Conservation (phyloP, 2,888 invertebrate genomes). For the Criorhina ranunculi region DNA sequence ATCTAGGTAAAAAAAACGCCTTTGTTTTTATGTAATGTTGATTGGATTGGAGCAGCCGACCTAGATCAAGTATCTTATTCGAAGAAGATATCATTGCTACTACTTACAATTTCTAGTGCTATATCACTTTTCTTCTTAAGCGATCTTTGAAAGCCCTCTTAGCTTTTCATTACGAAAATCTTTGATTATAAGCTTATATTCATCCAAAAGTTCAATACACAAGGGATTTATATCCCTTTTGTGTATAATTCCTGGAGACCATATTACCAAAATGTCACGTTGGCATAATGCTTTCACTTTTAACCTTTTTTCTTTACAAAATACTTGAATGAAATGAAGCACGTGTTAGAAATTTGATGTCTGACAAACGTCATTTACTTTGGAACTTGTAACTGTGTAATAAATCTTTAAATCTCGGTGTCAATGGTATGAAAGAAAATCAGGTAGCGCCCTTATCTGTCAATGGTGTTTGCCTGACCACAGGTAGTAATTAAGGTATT, state of each 20-base stretch:
- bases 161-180: too few relatives aligned
- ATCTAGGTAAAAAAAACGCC: too few relatives aligned
- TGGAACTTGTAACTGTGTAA: slow-evolving; percentile 21
- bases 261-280: not conserved
- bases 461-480: not conserved
- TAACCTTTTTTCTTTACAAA: not conserved
- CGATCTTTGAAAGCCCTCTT: too few relatives aligned
- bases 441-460: slow-evolving; percentile 18
- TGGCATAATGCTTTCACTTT: slow-evolving; percentile 24
- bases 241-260: not conserved
- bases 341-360: slow-evolving; percentile 36
- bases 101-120: too few relatives aligned
- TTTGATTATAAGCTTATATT: too few relatives aligned
- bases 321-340: not conserved
- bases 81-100: too few relatives aligned
- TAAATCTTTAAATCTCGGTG: slow-evolving; percentile 9
- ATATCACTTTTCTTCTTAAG: too few relatives aligned
- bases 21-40: too few relatives aligned
- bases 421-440: slow-evolving; percentile 1
- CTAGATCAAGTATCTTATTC: too few relatives aligned
- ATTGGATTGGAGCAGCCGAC: too few relatives aligned
- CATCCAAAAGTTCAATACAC: not conserved
- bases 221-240: not conserved
- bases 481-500: slow-evolving; percentile 31
- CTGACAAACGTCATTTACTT: not conserved